Evolutionary conservation across 2,113 vertebrate species (phyloP).

Genomic region (Rhagologus leucostigma): DNA sequence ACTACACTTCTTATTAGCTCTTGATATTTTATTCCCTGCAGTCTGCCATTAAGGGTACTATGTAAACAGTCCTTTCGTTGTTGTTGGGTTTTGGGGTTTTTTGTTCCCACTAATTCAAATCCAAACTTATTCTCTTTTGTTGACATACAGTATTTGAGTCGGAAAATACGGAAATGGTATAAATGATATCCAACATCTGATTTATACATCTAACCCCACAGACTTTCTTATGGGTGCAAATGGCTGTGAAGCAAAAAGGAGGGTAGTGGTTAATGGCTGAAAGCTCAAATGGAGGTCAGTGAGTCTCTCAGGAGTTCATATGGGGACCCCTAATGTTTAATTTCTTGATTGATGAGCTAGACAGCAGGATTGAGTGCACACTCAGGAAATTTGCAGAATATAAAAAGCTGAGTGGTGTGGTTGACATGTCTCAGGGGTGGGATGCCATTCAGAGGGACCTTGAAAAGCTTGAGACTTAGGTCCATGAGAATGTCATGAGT

Average conservation of each 20-base stretch:
- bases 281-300: not conserved
- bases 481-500: not conserved
- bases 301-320: accelerated
- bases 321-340: too few species aligned
- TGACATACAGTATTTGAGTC: not conserved
- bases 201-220: not conserved
- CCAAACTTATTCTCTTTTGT: not conserved
- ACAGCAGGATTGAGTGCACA: not conserved
- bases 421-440: not conserved
- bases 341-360: not conserved
- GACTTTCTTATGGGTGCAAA: not conserved
- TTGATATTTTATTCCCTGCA: not conserved
- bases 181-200: not conserved
- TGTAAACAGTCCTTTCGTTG: not conserved
- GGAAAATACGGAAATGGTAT: not conserved
- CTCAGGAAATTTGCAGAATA: not conserved
- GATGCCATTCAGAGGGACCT: not conserved
- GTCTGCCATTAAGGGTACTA: not conserved
- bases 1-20: not conserved
- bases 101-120: not conserved
- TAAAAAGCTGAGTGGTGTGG: not conserved
- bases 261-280: not conserved
- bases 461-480: not conserved
- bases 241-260: not conserved
- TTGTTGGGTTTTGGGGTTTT: not conserved